Evolutionary conservation across 2,113 vertebrate species (phyloP), one percentile per base, ranked within the genome.

Genomic region (Chloebia gouldiae): DNA sequence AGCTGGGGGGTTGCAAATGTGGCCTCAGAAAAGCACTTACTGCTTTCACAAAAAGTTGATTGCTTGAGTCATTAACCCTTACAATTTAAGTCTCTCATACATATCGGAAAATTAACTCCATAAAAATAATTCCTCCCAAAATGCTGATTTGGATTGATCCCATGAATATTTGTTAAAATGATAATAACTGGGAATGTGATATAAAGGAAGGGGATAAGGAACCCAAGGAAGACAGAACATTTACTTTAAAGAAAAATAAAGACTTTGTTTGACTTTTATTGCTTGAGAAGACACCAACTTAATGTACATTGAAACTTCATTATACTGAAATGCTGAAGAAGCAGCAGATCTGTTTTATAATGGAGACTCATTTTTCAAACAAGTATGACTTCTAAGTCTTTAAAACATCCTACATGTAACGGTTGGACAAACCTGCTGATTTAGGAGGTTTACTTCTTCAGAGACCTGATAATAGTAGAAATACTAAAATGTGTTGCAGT

Each of bases 1-100:
- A 0, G 16, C 5, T 60, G 30, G 13, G 6, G 4, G 4, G 2
- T 3, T 69, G 30, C 40, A 90, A 61, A 40, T 18, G 12, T 27
- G 63, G 11, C 25, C 25, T 40, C 54, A 40, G 40, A 5, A 82
- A 45, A 35, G 10, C 10, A 11, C 19, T 39, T 69, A 12, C 8
- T 82, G 21, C 7, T 76, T 76, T 54, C 8, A 4, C 6, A 50
- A 50, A 65, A 65, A 12, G 5, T 50, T 0, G 0, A 15, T 76
- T 60, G 13, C 7, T 54, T 69, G n/a, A 47, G n/a, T 33, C 15
- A 69, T 54, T 49, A 82, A 69, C 25, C 12, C 35, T 49, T 76
- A 61, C 6, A 6, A 54, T 61, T 61, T 53, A n/a, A 40, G 15
- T 61, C 24, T 61, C 23, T 68, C 39, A 47, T 14, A 37, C 2